Evolutionary conservation across 2,113 vertebrate genomes (phyloP).

Genomic region (Mus pahari): DNA sequence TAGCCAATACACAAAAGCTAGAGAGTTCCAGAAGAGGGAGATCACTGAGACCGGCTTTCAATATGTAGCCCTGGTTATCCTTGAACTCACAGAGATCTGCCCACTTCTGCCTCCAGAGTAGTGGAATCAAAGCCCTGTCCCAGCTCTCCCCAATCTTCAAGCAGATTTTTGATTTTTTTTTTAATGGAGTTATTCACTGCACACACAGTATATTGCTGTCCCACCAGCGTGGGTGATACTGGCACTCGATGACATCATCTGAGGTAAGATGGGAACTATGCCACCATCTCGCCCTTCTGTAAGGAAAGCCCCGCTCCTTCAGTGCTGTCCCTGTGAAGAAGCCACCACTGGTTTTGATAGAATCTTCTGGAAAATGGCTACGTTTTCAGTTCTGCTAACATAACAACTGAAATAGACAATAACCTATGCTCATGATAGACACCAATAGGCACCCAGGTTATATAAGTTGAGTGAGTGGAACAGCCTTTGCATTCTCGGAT

Average conservation of each 20-base stretch:
- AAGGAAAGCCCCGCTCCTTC: not conserved
- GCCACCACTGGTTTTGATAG: not conserved
- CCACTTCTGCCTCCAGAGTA: not conserved
- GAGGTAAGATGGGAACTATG: no score
- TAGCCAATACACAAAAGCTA: not conserved
- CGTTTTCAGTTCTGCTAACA: not conserved
- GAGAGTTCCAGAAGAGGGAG: not conserved
- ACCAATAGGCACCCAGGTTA: not conserved
- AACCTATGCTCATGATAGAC: not conserved
- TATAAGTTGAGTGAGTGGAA: not conserved
- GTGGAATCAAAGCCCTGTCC: not conserved
- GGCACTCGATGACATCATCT: accelerated
- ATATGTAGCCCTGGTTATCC: not conserved
- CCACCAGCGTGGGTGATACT: accelerated
- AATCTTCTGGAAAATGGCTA: not conserved
- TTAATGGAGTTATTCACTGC: not conserved
- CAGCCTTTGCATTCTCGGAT: not conserved
- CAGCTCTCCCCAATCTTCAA: not conserved
- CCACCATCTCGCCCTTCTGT: not conserved
- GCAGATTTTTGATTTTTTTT: not conserved
- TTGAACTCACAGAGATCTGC: not conserved
- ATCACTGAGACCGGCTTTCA: not conserved
- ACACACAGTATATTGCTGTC: not conserved
- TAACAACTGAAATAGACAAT: not conserved
- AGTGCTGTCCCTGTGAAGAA: accelerated